A percentile compares a stretch with the other conserved stretches of the same genome.
phyloP scores from a whole-genome alignment of 2,797 vertebrate species.

The Semotilus atromaculatus region DNA sequence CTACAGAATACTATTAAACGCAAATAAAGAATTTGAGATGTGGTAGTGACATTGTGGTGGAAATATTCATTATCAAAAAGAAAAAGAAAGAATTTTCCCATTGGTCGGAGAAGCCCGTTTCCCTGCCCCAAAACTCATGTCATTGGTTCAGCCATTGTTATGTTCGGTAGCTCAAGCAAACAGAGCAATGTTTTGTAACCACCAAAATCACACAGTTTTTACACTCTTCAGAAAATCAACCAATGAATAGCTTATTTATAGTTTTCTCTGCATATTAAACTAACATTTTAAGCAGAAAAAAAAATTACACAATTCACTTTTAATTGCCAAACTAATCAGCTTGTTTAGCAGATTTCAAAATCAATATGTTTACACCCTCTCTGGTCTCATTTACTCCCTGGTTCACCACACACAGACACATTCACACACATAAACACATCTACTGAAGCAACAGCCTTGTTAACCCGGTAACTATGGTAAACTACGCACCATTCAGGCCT shows the following conservation, averaged over 20 bases:
- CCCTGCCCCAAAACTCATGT: not conserved
- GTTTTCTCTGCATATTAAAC: not conserved
- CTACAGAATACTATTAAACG: not conserved
- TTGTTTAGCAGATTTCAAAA: not conserved
- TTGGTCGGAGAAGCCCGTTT: not conserved
- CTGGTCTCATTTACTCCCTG: not conserved
- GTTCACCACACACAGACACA: slow-evolving; percentile 45
- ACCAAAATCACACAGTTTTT: not conserved
- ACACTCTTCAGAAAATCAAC: not conserved
- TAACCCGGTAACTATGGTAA: slow-evolving; percentile 67
- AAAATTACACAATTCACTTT: not conserved
- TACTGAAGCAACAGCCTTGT: slow-evolving; percentile 52
- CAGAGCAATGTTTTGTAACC: slow-evolving; percentile 2
- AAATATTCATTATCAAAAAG: not conserved
- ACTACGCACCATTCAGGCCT: slow-evolving; percentile 59
- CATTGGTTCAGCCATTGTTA: not conserved
- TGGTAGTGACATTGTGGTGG: not conserved
- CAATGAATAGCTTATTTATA: not conserved
- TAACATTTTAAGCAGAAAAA: not conserved
- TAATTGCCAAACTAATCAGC: not conserved
- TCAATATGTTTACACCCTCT: slow-evolving; percentile 3
- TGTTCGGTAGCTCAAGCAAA: not conserved
- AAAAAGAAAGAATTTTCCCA: not conserved
- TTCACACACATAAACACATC: slow-evolving; percentile 50
- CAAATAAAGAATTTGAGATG: not conserved